Conservation (phyloP, 2,113 vertebrate genomes). For the Glareola pratincola region DNA sequence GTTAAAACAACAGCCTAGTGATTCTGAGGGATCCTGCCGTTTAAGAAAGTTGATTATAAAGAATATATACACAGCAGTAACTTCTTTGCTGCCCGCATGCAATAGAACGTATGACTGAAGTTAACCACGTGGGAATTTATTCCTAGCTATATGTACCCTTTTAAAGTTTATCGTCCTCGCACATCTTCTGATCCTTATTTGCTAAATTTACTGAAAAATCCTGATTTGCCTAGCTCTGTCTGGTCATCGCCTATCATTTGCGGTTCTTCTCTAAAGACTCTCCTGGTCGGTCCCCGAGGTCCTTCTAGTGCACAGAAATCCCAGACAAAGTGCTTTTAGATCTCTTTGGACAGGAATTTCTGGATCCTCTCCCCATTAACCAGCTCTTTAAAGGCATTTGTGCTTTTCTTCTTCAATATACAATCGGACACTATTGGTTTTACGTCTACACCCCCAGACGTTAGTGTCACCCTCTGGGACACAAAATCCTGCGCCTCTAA, state of each 20-base stretch:
- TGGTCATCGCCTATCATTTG: neutral
- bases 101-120: neutral
- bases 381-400: neutral
- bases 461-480: rapidly evolving
- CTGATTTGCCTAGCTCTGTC: neutral
- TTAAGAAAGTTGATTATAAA: neutral
- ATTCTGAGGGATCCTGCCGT: neutral
- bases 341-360: neutral
- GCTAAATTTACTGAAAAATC: neutral
- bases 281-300: neutral
- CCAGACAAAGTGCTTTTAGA: neutral
- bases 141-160: neutral
- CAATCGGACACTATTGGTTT: neutral
- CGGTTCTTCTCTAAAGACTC: neutral
- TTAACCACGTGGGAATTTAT: neutral
- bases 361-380: neutral
- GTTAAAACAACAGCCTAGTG: neutral
- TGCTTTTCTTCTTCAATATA: neutral
- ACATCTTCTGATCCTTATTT: neutral
- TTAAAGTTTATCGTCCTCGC: neutral
- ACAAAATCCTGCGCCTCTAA: rapidly evolving
- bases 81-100: neutral
- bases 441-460: neutral
- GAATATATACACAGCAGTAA: neutral
- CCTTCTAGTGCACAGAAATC: neutral